Evolutionary conservation across 2,888 invertebrate species (phyloP), one percentile per base, ranked within the genome.

Genomic region (Thysanoteuthis rhombus): DNA sequence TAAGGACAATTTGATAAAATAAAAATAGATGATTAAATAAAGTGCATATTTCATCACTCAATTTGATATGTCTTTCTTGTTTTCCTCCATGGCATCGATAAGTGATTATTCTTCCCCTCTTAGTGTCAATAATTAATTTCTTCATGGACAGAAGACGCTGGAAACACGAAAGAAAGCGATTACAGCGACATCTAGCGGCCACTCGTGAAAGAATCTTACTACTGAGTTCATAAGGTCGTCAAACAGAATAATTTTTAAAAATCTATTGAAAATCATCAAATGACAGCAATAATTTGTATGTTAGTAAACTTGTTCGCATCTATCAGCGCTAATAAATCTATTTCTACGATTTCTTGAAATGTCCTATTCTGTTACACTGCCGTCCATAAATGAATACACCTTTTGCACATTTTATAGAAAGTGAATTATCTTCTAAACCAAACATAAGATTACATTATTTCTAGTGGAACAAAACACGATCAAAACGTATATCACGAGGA

Each of bases 11-110:
- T 75, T n/a, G 36, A 75, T 75, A 75, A 75, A 75, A 75, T 75
- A 16, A 75, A 75, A 75, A 75, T n/a, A 75, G 32, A 75, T 36
- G 16, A 75, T 36, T 75, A 12, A 75, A 75, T 75, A 75, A 75
- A 75, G 75, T 75, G 75, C n/a, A 75, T 75, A 75, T 75, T 75
- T 75, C 75, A 75, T 75, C 75, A 75, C n/a, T 75, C 75, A 75
- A 75, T 75, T 36, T 12, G 12, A n/a, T n/a, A n/a, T 75, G 12
- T n/a, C 19, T 75, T 75, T 16, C n/a, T n/a, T n/a, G 75, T n/a
- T 36, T n/a, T 75, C 16, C n/a, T 75, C n/a, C 75, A 75, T 75
- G 19, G 75, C 75, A 75, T n/a, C n/a, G 25, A n/a, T 75, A 36
- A 75, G 16, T 75, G 75, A n/a, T 75, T 75, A n/a, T 75, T n/a